Percentiles rank a stretch among this genome's conserved stretches.
phyloP scores from a whole-genome alignment of 2,113 vertebrate genomes.

The Myotis brandtii region DNA sequence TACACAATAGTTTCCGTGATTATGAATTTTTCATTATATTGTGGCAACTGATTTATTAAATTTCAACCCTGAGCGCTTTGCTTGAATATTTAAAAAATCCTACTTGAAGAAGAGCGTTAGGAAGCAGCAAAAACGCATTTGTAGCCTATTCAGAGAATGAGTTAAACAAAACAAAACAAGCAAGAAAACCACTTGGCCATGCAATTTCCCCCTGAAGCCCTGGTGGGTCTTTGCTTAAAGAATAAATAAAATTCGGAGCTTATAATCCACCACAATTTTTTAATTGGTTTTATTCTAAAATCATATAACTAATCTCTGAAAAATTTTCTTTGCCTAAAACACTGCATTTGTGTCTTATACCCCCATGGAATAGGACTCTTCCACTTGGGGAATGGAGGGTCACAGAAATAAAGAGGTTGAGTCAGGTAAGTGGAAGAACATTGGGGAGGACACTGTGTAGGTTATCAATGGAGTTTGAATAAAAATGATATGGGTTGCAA shows the following conservation, averaged over 20 bases:
- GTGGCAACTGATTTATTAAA: constrained; percentile 71
- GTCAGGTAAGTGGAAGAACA: background rate
- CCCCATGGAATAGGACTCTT: background rate
- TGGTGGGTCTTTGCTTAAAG: background rate
- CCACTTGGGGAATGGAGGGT: background rate
- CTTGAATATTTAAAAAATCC: constrained; percentile 63
- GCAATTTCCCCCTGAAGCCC: background rate
- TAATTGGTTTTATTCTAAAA: background rate
- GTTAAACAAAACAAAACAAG: constrained; percentile 1
- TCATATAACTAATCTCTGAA: background rate
- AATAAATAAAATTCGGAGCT: background rate
- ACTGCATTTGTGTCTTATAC: background rate
- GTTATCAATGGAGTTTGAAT: background rate
- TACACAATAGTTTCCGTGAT: background rate
- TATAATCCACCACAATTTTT: background rate
- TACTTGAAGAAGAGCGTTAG: constrained; percentile 22
- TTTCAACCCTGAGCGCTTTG: constrained; percentile 39
- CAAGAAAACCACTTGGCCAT: background rate
- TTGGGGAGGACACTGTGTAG: background rate
- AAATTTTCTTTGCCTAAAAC: background rate
- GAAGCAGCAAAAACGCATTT: background rate
- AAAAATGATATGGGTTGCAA: background rate
- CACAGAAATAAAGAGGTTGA: background rate
- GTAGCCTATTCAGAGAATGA: constrained; percentile 39
- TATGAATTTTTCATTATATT: constrained; percentile 73